phyloP scores from a whole-genome alignment of 2,888 invertebrate genomes.

The Lordiphosa fenestrarum region DNA sequence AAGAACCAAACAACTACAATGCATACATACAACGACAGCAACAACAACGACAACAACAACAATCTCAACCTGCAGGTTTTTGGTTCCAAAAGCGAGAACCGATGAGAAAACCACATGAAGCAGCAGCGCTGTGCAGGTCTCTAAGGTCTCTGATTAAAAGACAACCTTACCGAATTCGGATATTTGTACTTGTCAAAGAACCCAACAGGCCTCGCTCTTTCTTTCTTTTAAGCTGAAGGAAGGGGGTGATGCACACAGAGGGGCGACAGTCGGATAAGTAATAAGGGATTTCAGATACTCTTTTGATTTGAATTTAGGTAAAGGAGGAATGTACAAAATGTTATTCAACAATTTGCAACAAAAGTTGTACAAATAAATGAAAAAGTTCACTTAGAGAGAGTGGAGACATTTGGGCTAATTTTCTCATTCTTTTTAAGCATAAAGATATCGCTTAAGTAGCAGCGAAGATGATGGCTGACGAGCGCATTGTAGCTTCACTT shows the following conservation, averaged over 20 bases:
- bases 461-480: too few species aligned
- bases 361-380: too few species aligned
- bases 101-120: conserved; percentile 58
- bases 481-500: too few species aligned
- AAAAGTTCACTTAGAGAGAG: too few species aligned
- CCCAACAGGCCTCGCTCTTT: conserved; percentile 74
- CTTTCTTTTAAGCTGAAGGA: not conserved
- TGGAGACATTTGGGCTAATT: too few species aligned
- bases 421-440: too few species aligned
- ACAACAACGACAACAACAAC: conserved; percentile 34
- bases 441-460: too few species aligned
- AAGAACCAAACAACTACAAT: conserved; percentile 44
- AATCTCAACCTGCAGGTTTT: conserved; percentile 39
- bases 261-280: conserved; percentile 16
- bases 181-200: conserved; percentile 80
- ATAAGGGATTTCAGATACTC: too few species aligned
- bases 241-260: not conserved
- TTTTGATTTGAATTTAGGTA: too few species aligned
- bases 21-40: conserved; percentile 29
- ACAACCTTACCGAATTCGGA: conserved; percentile 77
- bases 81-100: conserved; percentile 20
- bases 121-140: conserved; percentile 44
- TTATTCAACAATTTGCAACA: too few species aligned
- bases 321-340: too few species aligned
- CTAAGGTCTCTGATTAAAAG: conserved; percentile 70